Evolutionary conservation across 1,140 invertebrate genomes (phyloP), one percentile per base, ranked within the genome.

Genomic region (Argopecten irradians): DNA sequence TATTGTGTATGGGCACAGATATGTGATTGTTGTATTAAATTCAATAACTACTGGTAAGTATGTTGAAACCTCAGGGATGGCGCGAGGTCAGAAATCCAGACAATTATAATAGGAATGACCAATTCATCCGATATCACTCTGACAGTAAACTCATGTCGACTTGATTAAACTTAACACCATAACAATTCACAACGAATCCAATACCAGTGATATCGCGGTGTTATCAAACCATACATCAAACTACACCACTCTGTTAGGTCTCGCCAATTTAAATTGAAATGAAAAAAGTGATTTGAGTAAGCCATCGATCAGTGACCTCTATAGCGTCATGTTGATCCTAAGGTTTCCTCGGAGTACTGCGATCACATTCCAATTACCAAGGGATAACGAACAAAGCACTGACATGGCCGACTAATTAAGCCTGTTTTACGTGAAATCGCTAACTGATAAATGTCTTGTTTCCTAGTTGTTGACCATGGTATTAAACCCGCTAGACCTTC

Each of bases 201-300:
- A 16, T 71, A n/a, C 55, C 11, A 28, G 5, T 28, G 55, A 71
- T 71, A 28, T 28, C 55, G 22, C n/a, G 28, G n/a, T 71, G 8
- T 28, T 71, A 71, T 71, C 55, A 71, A 46, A 46, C 14, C 9
- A 46, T 46, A 19, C 55, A 71, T 71, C 55, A 71, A 7, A 28
- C 55, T 71, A 71, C 22, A 71, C 55, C 22, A 71, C n/a, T 71
- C 55, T 11, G 22, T 16, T 71, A 71, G 55, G n/a, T 71, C 55
- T 71, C n/a, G n/a, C 22, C 55, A 71, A 71, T 71, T 71, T 71
- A 71, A 71, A 71, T 71, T 71, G 55, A 71, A 71, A 71, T 71
- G 55, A 71, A 71, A 71, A 71, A 71, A 71, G 55, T 28, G 55
- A 71, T 71, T 71, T 71, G 55, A 71, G 55, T 71, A 71, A 5